Evolutionary conservation across 2,113 vertebrate species (phyloP).

Genomic region (Amblyornis subalaris): DNA sequence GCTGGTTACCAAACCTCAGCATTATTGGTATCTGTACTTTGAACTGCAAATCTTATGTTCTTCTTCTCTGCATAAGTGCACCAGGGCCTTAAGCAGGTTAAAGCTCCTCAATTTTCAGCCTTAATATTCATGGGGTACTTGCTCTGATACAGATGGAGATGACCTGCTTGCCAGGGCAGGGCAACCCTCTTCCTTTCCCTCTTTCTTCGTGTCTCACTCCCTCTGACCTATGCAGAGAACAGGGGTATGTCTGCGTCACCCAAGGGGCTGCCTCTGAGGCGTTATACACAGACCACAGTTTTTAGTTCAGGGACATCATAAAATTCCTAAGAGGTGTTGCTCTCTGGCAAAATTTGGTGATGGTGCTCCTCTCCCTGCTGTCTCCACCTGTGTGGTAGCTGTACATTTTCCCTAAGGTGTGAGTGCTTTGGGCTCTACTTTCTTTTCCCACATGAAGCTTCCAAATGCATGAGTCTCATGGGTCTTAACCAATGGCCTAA

Average conservation of each 20-base stretch:
- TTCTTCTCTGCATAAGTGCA: not conserved
- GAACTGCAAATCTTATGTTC: not conserved
- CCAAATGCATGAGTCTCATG: not conserved
- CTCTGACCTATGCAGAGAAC: not conserved
- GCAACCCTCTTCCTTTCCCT: not conserved
- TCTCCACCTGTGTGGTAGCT: accelerated
- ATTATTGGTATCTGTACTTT: not conserved
- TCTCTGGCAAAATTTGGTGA: not conserved
- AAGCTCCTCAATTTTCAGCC: not conserved
- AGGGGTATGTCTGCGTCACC: not conserved
- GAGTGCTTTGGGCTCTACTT: accelerated
- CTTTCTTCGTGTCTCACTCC: not conserved
- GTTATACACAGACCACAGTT: not conserved
- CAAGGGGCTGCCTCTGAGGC: accelerated
- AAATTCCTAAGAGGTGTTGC: not conserved
- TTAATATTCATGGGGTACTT: not conserved
- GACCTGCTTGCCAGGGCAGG: not conserved
- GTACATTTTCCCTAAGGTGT: not conserved
- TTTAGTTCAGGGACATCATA: not conserved
- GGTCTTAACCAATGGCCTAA: not conserved
- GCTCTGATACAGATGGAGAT: not conserved
- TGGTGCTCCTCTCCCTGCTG: too few species aligned
- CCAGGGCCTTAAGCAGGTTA: not conserved
- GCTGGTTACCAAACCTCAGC: not conserved
- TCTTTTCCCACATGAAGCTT: not conserved